Evolutionary conservation across 2,797 vertebrate genomes (phyloP).

Genomic region (Graptemys geographica): DNA sequence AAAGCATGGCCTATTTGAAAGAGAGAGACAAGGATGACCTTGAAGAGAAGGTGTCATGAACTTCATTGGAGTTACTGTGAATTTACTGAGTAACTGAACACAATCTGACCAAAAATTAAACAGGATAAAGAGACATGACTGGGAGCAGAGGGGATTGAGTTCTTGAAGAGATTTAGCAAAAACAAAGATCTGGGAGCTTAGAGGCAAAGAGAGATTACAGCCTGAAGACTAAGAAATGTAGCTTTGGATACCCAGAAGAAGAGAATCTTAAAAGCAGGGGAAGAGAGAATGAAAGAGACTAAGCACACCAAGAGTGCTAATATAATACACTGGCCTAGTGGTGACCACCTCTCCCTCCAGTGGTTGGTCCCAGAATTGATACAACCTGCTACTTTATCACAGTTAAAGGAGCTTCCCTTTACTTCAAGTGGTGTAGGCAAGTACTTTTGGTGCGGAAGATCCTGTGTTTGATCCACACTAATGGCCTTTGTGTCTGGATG

Average conservation of each 20-base stretch:
- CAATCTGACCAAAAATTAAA: constrained; percentile 44
- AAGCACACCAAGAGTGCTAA: not conserved
- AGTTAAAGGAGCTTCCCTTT: not conserved
- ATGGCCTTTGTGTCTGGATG: not conserved
- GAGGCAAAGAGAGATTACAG: not conserved
- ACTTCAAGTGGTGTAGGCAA: not conserved
- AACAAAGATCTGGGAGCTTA: not conserved
- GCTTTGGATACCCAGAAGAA: not conserved
- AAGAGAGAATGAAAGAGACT: not conserved
- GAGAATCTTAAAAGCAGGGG: not conserved
- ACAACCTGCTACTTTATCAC: not conserved
- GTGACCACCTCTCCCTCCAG: not conserved
- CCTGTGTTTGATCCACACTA: not conserved
- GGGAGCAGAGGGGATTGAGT: constrained; percentile 24
- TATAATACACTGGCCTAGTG: not conserved
- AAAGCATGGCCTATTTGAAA: accelerated
- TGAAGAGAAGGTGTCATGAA: not conserved
- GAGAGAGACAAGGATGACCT: not conserved
- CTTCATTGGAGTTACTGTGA: not conserved
- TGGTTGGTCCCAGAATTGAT: not conserved
- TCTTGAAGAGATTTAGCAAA: not conserved
- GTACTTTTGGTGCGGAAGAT: not conserved
- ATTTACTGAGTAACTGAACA: constrained; percentile 52
- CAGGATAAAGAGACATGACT: constrained; percentile 14
- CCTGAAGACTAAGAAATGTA: not conserved